phyloP scores from a whole-genome alignment of 2,797 vertebrate species.

The Fratercula arctica region DNA sequence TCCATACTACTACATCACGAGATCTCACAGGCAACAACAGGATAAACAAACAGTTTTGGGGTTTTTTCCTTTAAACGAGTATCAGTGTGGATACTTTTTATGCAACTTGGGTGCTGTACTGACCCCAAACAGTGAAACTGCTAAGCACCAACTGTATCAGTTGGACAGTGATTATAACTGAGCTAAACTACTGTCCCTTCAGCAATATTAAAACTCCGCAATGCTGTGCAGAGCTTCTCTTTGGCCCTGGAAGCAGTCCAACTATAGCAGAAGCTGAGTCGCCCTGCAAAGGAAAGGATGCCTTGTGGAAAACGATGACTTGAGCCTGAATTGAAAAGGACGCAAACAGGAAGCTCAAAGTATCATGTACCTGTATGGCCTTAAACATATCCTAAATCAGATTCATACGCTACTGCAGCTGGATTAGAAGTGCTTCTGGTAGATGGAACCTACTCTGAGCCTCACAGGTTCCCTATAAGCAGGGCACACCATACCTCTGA shows the following conservation, averaged over 20 bases:
- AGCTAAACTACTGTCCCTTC: neutral
- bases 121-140: neutral
- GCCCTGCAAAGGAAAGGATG: neutral
- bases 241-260: neutral
- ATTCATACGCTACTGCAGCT: neutral
- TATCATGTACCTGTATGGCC: neutral
- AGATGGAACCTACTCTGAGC: neutral
- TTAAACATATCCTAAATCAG: neutral
- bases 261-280: neutral
- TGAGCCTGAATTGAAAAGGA: neutral
- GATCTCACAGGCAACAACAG: neutral
- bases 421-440: neutral
- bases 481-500: neutral
- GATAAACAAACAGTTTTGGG: neutral
- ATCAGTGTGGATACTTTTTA: neutral
- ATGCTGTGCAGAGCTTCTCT: neutral
- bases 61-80: rapidly evolving
- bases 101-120: neutral
- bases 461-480: neutral
- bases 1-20: neutral
- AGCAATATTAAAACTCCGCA: neutral
- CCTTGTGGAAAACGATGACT: neutral
- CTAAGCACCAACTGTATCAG: neutral
- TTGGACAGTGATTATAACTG: neutral
- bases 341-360: neutral